phyloP scores from a whole-genome alignment of 1,140 invertebrate species.

The Neotoxoptera formosana region DNA sequence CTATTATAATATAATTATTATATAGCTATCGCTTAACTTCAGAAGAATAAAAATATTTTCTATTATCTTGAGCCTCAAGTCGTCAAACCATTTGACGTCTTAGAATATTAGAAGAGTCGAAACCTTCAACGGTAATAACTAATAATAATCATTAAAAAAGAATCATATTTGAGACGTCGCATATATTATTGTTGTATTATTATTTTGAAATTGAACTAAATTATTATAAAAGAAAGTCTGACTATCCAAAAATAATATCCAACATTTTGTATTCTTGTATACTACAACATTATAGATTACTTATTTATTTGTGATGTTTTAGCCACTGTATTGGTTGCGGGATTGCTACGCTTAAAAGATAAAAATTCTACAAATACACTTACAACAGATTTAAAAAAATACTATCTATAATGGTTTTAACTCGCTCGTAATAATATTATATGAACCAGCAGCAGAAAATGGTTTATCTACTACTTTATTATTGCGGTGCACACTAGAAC shows the following conservation, averaged over 20 bases:
- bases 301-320: not conserved
- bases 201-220: not conserved
- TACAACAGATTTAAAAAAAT: not conserved
- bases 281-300: not conserved
- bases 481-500: not conserved
- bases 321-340: not conserved
- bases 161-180: not conserved
- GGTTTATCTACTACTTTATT: not conserved
- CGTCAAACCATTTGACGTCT: not conserved
- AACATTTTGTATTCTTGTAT: not conserved
- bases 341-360: not conserved
- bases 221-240: not conserved
- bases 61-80: not conserved
- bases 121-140: too few relatives aligned
- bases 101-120: not conserved
- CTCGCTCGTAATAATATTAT: not conserved
- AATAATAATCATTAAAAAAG: not conserved
- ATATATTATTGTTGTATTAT: not conserved
- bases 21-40: not conserved
- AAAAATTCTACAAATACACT: not conserved
- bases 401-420: not conserved
- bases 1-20: too few relatives aligned
- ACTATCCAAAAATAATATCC: not conserved
- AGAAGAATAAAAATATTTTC: not conserved
- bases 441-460: not conserved